Evolutionary conservation across 2,113 vertebrate species (phyloP), one percentile per base, ranked within the genome.

Genomic region (Pollimyrus isidori): DNA sequence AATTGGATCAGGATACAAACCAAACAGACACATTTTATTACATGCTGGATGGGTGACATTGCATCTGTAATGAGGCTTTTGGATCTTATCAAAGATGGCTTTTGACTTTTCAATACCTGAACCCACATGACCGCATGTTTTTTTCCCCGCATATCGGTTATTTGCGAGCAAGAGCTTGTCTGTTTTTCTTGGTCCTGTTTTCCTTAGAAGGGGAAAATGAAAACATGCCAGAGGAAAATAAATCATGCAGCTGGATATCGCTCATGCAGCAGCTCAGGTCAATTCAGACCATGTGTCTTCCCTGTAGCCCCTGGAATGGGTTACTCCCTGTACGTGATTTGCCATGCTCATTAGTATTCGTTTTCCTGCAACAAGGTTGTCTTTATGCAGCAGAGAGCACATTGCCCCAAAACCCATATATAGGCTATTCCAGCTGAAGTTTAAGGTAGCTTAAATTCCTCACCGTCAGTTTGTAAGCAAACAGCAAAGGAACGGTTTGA

Each of bases 21-120:
- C 86, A 89, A 87, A 92, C 87, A 90, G 49, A 80, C 50, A 82
- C 89, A 86, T 89, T 91, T 89, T 89, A 90, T 92, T 91, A 91
- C 86, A 45, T 39, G 49, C 88, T 90, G 89, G 82, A 91, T 26
- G 84, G 88, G 39, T 42, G 87, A 80, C 84, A 83, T 62, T 50
- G 89, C 56, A 85, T 89, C 48, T 89, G 90, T 87, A 91, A 91
- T 87, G 9, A 52, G 52, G 53, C 73, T 45, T n/a, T 85, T 6
- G 86, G 90, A 86, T 80, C 73, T 89, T 69, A 83, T 88, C 76
- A 89, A 85, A 86, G 88, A 82, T 17, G 80, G 86, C 86, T 88
- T 90, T 89, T 89, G 39, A 88, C 62, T 87, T 56, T n/a, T 49
- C 62, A 49, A 65, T 35, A 17, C n/a, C 73, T 49, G 7, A 39